Base-by-base conservation (phyloP, 2,113 vertebrate genomes). In the Choloepus hoffmanni region DNA sequence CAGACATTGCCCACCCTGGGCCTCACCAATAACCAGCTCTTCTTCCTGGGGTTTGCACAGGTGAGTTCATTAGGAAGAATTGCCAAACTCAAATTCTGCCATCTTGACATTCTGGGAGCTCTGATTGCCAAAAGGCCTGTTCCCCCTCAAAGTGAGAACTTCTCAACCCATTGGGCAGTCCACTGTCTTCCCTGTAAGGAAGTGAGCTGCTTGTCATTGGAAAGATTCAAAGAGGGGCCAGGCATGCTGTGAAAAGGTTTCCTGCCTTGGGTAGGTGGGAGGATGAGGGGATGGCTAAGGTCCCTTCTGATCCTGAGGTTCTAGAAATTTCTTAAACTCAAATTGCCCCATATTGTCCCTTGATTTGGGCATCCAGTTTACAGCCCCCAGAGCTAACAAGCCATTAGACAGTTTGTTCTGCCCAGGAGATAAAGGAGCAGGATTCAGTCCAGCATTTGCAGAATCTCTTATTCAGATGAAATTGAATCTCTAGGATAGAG, bases 41-140 rank as follows among this genome's bases (percentile, higher is more conserved):
- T 99, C 98, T 99, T 99, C 0, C 98, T 99, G 2, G 99, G 99
- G 24, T 99, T 99, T 33, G 99, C 99, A 0, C 99, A 99, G 99
- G 99, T 99, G 95, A 97, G 99, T 98, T 23, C 53, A 0, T 3
- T 3, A 10, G 70, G 67, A 24, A 7, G 10, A 28, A 67, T 30
- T 4, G 53, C 76, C 48, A 18, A 16, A 1, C 43, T 2, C n/a
- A 3, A 21, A 1, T 23, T 10, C 73, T 67, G 55, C 50, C 50
- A 9, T 50, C 55, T 79, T 40, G 26, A 26, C 7, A 4, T 23
- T 28, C 74, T 5, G 21, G 18, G 73, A 82, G 40, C 11, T 14
- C 72, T 5, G 45, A 24, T 36, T 65, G 81, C 45, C 90, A 8
- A n/a, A 50, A 45, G 93, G 63, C 83, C 63, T 9, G 7, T 60